Evolutionary conservation across 2,113 vertebrate genomes (phyloP), one percentile per base, ranked within the genome.

Genomic region (Sclerurus mexicanus): DNA sequence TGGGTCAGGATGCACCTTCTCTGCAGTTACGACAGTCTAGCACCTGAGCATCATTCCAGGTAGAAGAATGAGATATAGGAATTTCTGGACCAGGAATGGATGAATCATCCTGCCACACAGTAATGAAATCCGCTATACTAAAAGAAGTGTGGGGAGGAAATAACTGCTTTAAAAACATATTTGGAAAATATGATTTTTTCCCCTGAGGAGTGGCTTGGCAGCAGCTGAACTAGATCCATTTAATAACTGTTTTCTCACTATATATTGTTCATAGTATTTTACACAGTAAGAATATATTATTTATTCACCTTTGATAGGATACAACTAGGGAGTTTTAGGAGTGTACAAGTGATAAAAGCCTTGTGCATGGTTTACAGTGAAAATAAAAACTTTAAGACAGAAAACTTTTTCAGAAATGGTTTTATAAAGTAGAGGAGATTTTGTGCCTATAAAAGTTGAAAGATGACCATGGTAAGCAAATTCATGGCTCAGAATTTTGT

Each of bases 21-120:
- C 0, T 33, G 31, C 3, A 3, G 24, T 72, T 82, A 40, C 6
- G 25, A 22, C 9, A n/a, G 0, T 21, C 62, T 71, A 69, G 37
- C 25, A 84, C 74, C 87, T 76, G 23, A 82, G 62, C 30, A 4
- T 39, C 33, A n/a, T 52, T 92, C 67, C 50, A 52, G 33, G 33
- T 59, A 6, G 72, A 28, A 85, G 60, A 89, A 63, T 60, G 75
- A 92, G 52, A 60, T 40, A 63, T 35, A 49, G 52, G 31, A 39
- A 22, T 78, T 85, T 89, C 37, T 76, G 49, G 60, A 35, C n/a
- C 44, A 64, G 27, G 49, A 89, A 69, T 33, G 14, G n/a, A 53
- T n/a, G 39, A 49, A 76, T 56, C 15, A 56, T 77, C 53, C 60
- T 87, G 58, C 40, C 20, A 50, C 3, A 1, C 1, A 2, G 33